Evolutionary conservation across 2,888 invertebrate species (phyloP).

Genomic region (Chloroclysta siterata): DNA sequence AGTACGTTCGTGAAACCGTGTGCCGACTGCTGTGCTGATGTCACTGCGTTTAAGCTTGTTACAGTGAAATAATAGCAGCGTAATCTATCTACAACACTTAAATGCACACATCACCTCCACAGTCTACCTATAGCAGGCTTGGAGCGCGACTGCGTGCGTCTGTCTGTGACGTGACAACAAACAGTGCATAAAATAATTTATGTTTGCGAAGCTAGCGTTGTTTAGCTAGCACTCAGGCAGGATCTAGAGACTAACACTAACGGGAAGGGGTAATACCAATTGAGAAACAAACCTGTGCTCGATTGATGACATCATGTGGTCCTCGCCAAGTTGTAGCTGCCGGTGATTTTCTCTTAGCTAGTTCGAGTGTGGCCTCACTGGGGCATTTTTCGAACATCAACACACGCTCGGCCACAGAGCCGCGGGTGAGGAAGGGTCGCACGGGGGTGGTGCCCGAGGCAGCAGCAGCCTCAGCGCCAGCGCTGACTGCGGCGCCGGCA

Average conservation of each 20-base stretch:
- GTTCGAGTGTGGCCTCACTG: conserved; percentile 89
- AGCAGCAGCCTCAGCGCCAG: conserved; percentile 80
- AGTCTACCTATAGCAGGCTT: conserved; percentile 12
- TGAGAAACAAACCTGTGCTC: conserved; percentile 75
- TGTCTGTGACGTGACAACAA: conserved; percentile 33
- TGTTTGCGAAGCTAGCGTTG: conserved; percentile 40
- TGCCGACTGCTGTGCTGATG: too few relatives aligned
- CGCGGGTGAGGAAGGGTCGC: conserved; percentile 93
- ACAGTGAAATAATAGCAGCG: conserved; percentile 50
- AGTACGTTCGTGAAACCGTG: conserved; percentile 38
- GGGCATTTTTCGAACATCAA: conserved; percentile 96
- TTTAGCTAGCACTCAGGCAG: conserved; percentile 29
- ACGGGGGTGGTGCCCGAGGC: conserved; percentile 84
- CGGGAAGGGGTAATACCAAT: conserved; percentile 7
- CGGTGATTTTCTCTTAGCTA: conserved; percentile 86
- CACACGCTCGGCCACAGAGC: conserved; percentile 95
- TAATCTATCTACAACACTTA: conserved; percentile 39
- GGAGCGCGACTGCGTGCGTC: conserved; percentile 17
- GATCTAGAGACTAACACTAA: conserved; percentile 17
- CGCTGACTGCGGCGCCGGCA: conserved; percentile 69
- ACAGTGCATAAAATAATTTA: conserved; percentile 35
- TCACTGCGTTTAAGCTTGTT: conserved; percentile 47
- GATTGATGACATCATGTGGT: conserved; percentile 82
- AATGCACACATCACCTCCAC: conserved; percentile 26
- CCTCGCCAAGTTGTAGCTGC: conserved; percentile 84